phyloP scores from a whole-genome alignment of 1,140 invertebrate species.

The Drosophila lacertosa region DNA sequence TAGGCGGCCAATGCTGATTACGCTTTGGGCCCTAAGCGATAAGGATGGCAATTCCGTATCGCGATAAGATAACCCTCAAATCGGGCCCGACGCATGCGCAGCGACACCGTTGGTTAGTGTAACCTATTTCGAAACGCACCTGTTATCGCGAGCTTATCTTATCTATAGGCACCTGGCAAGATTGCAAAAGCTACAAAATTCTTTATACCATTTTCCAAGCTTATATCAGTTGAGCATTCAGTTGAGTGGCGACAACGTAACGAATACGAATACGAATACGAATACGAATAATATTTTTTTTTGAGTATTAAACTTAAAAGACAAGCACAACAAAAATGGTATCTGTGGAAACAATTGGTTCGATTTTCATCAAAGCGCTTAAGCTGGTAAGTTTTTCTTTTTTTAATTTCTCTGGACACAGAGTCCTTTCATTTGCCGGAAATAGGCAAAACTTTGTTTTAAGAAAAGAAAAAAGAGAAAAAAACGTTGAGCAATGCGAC shows the following conservation, averaged over 20 bases:
- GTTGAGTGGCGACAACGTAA: slow-evolving; percentile 69
- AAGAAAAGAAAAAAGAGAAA: not conserved
- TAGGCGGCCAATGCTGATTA: slow-evolving; percentile 1
- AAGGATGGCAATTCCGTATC: slow-evolving; percentile 19
- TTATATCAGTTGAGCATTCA: slow-evolving; percentile 58
- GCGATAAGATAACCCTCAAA: slow-evolving; percentile 51
- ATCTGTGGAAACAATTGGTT: slow-evolving; percentile 90
- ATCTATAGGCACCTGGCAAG: slow-evolving; percentile 53
- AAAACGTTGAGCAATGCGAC: slow-evolving; percentile 53
- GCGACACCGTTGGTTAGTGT: slow-evolving; percentile 30
- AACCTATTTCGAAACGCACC: slow-evolving; percentile 66
- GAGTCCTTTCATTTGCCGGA: not conserved
- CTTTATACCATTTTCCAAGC: slow-evolving; percentile 40
- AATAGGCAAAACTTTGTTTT: too few relatives aligned
- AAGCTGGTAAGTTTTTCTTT: slow-evolving; percentile 90
- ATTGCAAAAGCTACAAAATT: slow-evolving; percentile 80
- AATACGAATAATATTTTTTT: slow-evolving; percentile 5
- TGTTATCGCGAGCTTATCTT: slow-evolving; percentile 70
- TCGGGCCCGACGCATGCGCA: slow-evolving; percentile 54
- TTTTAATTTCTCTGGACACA: too few relatives aligned
- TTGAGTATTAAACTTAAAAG: slow-evolving; percentile 7
- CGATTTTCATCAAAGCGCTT: slow-evolving; percentile 90
- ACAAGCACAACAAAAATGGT: slow-evolving; percentile 86
- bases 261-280: slow-evolving; percentile 62
- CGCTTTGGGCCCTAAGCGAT: slow-evolving; percentile 15